Conservation (phyloP, 2,888 invertebrate species). For the Andrena dorsata region DNA sequence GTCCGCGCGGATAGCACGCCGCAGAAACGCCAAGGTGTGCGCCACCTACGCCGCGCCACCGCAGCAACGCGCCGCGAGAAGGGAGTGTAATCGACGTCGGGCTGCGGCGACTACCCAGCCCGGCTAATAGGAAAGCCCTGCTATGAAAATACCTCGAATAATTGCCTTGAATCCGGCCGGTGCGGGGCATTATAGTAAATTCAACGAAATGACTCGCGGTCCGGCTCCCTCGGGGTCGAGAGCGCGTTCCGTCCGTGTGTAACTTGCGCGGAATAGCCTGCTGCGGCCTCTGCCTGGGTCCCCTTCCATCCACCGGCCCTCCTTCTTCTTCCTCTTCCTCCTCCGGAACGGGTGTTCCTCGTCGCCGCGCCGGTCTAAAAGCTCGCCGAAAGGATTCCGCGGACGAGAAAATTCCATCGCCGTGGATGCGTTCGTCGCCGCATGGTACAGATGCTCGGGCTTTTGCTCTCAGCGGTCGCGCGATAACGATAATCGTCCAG, state of each 20-base stretch:
- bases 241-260: conserved; percentile 56
- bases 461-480: neutral
- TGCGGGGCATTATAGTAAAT: conserved; percentile 75
- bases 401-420: conserved; percentile 58
- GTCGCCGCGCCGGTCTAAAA: conserved; percentile 45
- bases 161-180: conserved; percentile 74
- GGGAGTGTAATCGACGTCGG: conserved; percentile 65
- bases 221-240: conserved; percentile 52
- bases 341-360: neutral
- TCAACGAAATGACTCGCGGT: conserved; percentile 73
- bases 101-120: conserved; percentile 50
- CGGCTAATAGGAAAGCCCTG: conserved; percentile 78
- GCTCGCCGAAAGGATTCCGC: conserved; percentile 41
- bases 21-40: conserved; percentile 19
- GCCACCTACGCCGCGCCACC: conserved; percentile 55
- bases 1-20: conserved; percentile 17
- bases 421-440: conserved; percentile 23
- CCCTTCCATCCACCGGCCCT: neutral
- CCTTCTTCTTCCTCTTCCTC: neutral
- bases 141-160: conserved; percentile 79
- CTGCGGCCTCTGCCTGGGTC: conserved; percentile 26
- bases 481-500: conserved; percentile 17
- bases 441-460: conserved; percentile 19
- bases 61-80: conserved; percentile 11
- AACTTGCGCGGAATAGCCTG: conserved; percentile 40